Evolutionary conservation across 1,140 invertebrate genomes (phyloP).

Genomic region (Magallana angulata): DNA sequence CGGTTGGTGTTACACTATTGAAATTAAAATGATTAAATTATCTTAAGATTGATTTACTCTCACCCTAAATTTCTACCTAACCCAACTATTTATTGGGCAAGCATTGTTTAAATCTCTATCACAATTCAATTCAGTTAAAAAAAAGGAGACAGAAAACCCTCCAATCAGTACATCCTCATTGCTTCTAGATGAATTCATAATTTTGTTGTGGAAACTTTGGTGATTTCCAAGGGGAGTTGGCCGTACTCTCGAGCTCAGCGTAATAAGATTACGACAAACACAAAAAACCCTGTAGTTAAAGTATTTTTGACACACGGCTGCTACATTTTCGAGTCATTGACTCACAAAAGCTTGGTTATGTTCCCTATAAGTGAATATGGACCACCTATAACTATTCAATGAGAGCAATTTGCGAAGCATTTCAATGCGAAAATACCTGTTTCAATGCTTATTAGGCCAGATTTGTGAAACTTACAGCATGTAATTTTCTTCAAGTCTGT

Average conservation of each 20-base stretch:
- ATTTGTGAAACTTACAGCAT: neutral
- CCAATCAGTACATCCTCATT: no score
- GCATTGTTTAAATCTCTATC: no score
- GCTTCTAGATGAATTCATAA: no score
- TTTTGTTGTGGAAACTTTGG: neutral
- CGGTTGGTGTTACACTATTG: no score
- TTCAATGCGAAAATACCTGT: slow-evolving; percentile 4
- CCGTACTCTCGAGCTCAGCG: neutral
- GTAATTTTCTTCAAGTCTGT: neutral
- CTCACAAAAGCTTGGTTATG: neutral
- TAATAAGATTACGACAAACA: neutral
- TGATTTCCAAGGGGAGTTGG: neutral
- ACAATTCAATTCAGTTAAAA: no score
- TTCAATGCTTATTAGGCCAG: slow-evolving; percentile 9
- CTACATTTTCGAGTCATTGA: neutral
- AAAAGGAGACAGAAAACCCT: no score
- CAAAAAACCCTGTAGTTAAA: neutral
- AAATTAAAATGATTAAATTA: no score
- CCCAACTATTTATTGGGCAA: no score
- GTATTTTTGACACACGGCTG: neutral
- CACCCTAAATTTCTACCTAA: no score
- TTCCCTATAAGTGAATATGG: neutral
- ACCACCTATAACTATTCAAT: slow-evolving; percentile 33
- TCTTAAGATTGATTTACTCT: no score
- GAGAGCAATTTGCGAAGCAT: slow-evolving; percentile 1